Evolutionary conservation across 2,797 vertebrate genomes (phyloP).

Genomic region (Urophycis tenuis): DNA sequence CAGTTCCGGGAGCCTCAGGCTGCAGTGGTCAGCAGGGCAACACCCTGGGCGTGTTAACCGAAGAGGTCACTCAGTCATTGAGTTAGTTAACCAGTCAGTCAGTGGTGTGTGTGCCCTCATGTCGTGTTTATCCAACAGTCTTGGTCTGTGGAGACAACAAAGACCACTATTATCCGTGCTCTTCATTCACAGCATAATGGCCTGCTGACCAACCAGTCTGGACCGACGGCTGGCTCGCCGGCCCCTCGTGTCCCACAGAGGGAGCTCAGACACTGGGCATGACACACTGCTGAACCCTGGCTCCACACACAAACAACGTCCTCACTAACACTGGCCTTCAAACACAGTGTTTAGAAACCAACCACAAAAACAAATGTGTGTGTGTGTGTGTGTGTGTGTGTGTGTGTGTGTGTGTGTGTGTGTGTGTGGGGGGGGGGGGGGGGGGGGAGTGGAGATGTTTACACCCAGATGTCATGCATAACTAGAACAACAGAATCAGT

Average conservation of each 20-base stretch:
- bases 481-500: not conserved
- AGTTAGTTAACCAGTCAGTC: conserved; percentile 1
- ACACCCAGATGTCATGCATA: not conserved
- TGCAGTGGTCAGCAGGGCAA: not conserved
- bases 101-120: not conserved
- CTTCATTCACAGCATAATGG: conserved; percentile 36
- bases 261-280: conserved; percentile 20
- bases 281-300: not conserved
- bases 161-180: conserved; percentile 30
- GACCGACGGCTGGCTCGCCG: not conserved
- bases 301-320: not conserved
- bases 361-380: not conserved
- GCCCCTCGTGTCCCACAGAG: conserved; percentile 14
- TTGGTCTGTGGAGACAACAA: conserved; percentile 39
- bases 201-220: conserved; percentile 8
- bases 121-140: conserved; percentile 9
- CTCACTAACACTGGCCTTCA: not conserved
- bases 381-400: too few species aligned
- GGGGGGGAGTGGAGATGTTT: not conserved
- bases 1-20: not conserved
- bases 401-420: too few species aligned
- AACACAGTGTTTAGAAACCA: conserved; percentile 1
- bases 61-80: not conserved
- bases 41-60: not conserved
- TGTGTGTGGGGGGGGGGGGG: not conserved